Conservation (phyloP, 2,797 vertebrate genomes). For the Phylloscopus collybita region DNA sequence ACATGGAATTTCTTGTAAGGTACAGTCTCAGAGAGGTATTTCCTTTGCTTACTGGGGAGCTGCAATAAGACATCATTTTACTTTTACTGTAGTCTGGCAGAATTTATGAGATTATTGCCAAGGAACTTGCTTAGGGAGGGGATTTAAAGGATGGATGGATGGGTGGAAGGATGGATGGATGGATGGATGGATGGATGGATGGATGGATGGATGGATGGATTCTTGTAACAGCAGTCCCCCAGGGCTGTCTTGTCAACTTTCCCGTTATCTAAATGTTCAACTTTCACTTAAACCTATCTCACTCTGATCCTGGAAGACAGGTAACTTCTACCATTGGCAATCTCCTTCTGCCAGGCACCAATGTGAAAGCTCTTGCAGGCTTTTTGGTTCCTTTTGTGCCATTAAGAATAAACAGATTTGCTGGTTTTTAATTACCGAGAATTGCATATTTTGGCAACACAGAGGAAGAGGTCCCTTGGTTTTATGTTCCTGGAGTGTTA, state of each 20-base stretch:
- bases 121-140: neutral
- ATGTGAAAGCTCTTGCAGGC: neutral
- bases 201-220: neutral
- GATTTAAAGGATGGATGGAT: neutral
- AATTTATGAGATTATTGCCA: constrained; percentile 12
- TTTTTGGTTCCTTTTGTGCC: neutral
- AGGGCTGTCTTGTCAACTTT: neutral
- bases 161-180: neutral
- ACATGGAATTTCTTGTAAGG: neutral
- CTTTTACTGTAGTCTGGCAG: neutral
- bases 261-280: neutral
- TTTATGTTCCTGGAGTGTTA: neutral
- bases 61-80: neutral
- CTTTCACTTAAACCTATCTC: neutral
- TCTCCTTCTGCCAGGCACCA: neutral
- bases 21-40: neutral
- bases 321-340: neutral
- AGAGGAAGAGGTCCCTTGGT: neutral
- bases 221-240: neutral
- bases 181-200: neutral
- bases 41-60: neutral
- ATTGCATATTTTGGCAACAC: neutral
- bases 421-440: neutral
- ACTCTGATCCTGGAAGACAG: neutral
- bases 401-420: neutral